Evolutionary conservation across 2,797 vertebrate species (phyloP), one percentile per base, ranked within the genome.

Genomic region (Todus mexicanus): DNA sequence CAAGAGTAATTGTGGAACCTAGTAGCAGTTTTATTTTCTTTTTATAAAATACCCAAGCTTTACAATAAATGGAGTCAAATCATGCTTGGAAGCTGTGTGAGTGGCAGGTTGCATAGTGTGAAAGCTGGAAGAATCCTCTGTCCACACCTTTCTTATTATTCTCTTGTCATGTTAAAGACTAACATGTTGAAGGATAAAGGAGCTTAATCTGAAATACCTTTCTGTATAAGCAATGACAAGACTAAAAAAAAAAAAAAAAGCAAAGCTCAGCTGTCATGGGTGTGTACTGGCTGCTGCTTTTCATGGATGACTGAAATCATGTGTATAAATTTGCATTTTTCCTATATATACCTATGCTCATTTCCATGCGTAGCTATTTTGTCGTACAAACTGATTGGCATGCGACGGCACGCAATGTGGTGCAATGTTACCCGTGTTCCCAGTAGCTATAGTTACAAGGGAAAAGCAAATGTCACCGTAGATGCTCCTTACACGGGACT

Each of bases 261-360:
- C 15, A 65, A 69, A 80, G 50, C 88, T 87, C 7, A 66, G 54
- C 50, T 60, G 47, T 76, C 75, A 61, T 31, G 88, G 43, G 10
- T 81, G 19, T 73, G 66, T 66, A 72, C 70, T 21, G 71, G 48
- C 87, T 94, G 82, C 66, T 86, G 76, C 82, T 86, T 92, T 89
- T 93, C 70, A 79, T 14, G 38, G 76, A 53, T 89, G 90, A 74
- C 51, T 94, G 96, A 37, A 89, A 81, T 91, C 17, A 56, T 73
- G 53, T 85, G 84, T 95, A 71, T 91, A 91, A 73, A 96, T 93
- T 94, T 93, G 76, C 87, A 89, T 95, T 95, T 93, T 21, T 66
- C 54, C 57, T 78, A 10, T 86, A 4, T 81, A 71, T 90, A 65
- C 31, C 56, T 42, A 4, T 64, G 66, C 89, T 88, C 21, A 40